These are phyloP conservation scores for Ips nitidus DNA, from an alignment of 1,140 invertebrate species.

Conservation along the genomic window DNA sequence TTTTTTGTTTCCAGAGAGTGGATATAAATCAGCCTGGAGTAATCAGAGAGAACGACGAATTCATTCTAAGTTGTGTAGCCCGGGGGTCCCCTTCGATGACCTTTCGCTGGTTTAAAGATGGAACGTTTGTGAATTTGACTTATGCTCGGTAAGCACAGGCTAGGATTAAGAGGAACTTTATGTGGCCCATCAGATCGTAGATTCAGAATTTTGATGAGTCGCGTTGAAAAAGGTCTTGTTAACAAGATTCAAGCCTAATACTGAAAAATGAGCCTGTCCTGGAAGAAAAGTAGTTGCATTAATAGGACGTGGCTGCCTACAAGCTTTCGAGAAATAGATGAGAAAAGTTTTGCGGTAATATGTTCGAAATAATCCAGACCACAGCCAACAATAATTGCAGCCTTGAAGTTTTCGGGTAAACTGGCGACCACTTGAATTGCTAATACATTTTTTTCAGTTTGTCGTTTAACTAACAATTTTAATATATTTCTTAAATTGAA, in stretches of 20 bases:
- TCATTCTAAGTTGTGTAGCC: conserved; percentile 73
- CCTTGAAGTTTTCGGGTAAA: too few species aligned
- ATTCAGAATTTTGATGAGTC: neutral
- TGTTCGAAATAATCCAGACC: neutral
- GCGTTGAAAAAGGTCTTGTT: neutral
- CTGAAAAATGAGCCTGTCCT: conserved; percentile 8
- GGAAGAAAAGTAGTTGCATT: conserved; percentile 2
- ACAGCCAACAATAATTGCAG: too few species aligned
- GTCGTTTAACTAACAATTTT: too few species aligned
- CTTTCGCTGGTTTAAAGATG: conserved; percentile 81
- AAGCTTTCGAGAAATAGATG: neutral
- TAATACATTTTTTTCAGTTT: too few species aligned
- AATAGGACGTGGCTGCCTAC: neutral
- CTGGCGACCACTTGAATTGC: too few species aligned
- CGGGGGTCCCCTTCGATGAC: conserved; percentile 71
- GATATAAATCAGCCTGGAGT: conserved; percentile 63
- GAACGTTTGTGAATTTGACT: conserved; percentile 66
- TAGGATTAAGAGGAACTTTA: neutral
- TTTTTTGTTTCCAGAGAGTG: conserved; percentile 57
- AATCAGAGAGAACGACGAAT: conserved; percentile 72
- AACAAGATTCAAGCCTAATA: conserved; percentile 8
- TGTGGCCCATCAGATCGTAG: too few species aligned
- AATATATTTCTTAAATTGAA: too few species aligned
- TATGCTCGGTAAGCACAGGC: conserved; percentile 22
- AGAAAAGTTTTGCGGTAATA: neutral